Evolutionary conservation across 1,140 invertebrate genomes (phyloP).

Genomic region (Leucophenga varia): DNA sequence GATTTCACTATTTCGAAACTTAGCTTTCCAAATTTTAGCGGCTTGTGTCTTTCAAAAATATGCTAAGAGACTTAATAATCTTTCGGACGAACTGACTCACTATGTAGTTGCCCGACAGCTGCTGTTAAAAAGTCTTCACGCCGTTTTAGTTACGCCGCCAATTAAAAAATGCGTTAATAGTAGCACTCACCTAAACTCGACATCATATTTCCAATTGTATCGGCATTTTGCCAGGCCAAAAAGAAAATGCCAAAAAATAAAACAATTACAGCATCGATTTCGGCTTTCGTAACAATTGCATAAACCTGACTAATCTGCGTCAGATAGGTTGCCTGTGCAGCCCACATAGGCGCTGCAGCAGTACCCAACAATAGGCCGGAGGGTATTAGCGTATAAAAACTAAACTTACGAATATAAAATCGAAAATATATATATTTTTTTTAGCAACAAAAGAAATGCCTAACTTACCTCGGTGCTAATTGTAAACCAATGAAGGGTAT

Average conservation of each 20-base stretch:
- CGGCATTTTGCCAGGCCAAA: slow-evolving; percentile 14
- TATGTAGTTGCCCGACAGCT: too few relatives aligned
- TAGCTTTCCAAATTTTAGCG: too few relatives aligned
- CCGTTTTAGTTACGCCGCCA: too few relatives aligned
- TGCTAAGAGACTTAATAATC: too few relatives aligned
- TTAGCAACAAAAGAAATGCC: too few relatives aligned
- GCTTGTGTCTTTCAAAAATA: too few relatives aligned
- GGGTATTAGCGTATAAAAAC: slow-evolving; percentile 11
- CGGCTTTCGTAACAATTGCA: slow-evolving; percentile 2
- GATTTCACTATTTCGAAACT: too few relatives aligned
- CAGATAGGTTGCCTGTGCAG: slow-evolving; percentile 16
- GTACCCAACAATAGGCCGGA: slow-evolving; percentile 5
- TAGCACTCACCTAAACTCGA: slow-evolving; percentile 16
- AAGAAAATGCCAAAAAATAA: slow-evolving; percentile 15
- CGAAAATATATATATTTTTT: background rate
- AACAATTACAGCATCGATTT: slow-evolving; percentile 11
- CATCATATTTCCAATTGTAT: slow-evolving; percentile 10
- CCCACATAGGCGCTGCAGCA: slow-evolving; percentile 15
- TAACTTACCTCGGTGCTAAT: slow-evolving; percentile 58
- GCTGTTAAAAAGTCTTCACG: too few relatives aligned
- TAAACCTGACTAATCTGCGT: slow-evolving; percentile 14
- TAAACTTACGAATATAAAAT: background rate
- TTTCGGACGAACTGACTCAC: too few relatives aligned
- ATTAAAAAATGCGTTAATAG: too few relatives aligned
- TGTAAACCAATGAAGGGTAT: slow-evolving; percentile 87